phyloP scores from a whole-genome alignment of 92 coral and sea anemone species.

The Hydrozoanthus gracilis region DNA sequence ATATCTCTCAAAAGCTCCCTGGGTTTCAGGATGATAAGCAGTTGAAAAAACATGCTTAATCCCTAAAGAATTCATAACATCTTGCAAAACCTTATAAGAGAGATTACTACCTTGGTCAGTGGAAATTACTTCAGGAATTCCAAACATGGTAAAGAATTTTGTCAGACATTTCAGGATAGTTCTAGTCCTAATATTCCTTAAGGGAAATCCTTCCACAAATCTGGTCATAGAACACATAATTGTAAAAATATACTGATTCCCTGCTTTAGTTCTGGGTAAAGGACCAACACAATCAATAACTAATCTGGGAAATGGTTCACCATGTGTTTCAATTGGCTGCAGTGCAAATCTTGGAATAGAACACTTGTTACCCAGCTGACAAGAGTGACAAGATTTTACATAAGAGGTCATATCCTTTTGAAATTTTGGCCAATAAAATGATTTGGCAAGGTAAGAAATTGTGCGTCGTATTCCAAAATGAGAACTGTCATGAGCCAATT shows the following conservation, averaged over 20 bases:
- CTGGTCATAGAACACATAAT: not conserved
- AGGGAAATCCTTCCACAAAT: conserved; percentile 2
- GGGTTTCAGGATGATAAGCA: conserved; percentile 67
- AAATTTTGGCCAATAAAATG: not conserved
- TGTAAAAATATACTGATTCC: not conserved
- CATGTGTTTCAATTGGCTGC: too few relatives aligned
- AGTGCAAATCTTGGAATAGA: too few relatives aligned
- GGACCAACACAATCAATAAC: too few relatives aligned
- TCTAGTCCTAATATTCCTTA: conserved; percentile 29
- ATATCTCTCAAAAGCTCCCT: conserved; percentile 59
- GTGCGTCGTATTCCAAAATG: not conserved
- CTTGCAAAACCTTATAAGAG: conserved; percentile 61
- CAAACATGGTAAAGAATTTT: conserved; percentile 36
- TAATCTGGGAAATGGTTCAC: too few relatives aligned
- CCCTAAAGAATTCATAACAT: conserved; percentile 61
- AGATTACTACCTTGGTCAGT: conserved; percentile 60
- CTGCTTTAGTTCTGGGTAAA: too few relatives aligned
- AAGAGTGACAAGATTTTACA: not conserved
- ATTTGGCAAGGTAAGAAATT: not conserved
- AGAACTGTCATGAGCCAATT: not conserved
- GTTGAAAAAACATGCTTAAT: conserved; percentile 50
- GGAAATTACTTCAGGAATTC: conserved; percentile 27
- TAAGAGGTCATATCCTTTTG: not conserved
- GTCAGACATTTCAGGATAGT: conserved; percentile 29
- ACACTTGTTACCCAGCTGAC: too few relatives aligned